Evolutionary conservation across 2,888 invertebrate species (phyloP).

Genomic region (Clepsis dumicolana): DNA sequence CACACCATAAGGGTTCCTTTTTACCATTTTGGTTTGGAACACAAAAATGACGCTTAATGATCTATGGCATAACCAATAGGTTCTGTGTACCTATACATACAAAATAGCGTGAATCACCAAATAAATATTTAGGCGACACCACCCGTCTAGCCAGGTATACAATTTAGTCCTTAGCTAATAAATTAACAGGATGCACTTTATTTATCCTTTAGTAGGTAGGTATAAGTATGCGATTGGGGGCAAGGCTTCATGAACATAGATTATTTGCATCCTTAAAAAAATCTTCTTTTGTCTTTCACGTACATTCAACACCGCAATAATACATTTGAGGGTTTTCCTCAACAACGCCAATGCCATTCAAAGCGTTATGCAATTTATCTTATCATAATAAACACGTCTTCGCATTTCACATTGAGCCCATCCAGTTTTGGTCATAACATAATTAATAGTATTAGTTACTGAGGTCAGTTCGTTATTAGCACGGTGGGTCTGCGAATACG

Average conservation of each 20-base stretch:
- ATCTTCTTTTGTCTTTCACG: slow-evolving; percentile 1
- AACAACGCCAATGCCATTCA: slow-evolving; percentile 1
- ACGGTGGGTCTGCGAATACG: slow-evolving; percentile 26
- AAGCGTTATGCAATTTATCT: slow-evolving; percentile 22
- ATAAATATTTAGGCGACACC: too few species aligned
- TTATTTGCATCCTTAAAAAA: background rate
- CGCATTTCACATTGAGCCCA: slow-evolving; percentile 16
- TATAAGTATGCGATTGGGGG: background rate
- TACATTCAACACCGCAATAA: background rate
- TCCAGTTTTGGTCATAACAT: slow-evolving; percentile 23
- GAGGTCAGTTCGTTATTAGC: slow-evolving; percentile 28
- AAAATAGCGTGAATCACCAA: too few species aligned
- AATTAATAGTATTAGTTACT: slow-evolving; percentile 33
- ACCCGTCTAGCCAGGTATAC: too few species aligned
- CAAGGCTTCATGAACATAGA: background rate
- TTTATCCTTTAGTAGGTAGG: background rate
- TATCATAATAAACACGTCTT: slow-evolving; percentile 20
- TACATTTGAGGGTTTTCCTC: slow-evolving; percentile 26
- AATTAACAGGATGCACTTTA: too few species aligned
- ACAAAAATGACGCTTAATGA: too few species aligned
- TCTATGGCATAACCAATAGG: too few species aligned
- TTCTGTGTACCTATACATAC: too few species aligned
- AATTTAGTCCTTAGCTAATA: too few species aligned
- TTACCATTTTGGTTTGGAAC: too few species aligned
- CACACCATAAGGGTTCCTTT: too few species aligned